A percentile compares a stretch with the other conserved stretches of the same genome.
phyloP scores from a whole-genome alignment of 1,140 invertebrate genomes.

The Catajapyx aquilonaris region DNA sequence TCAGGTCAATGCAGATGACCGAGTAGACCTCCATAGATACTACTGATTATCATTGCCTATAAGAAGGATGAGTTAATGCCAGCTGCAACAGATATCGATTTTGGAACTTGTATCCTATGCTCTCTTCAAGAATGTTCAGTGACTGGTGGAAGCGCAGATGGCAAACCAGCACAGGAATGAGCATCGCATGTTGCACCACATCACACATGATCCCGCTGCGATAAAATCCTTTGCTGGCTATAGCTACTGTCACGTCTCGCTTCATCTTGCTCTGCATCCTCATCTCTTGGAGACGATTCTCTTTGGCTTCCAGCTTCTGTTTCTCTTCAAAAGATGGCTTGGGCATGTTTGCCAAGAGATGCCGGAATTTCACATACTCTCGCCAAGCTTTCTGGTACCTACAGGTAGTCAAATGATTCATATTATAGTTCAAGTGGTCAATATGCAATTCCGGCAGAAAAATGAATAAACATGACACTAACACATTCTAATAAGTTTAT shows the following conservation, averaged over 20 bases:
- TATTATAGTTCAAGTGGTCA: too few relatives aligned
- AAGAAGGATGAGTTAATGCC: slow-evolving; percentile 93
- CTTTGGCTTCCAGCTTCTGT: slow-evolving; percentile 68
- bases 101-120: slow-evolving; percentile 68
- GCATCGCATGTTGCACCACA: slow-evolving; percentile 82
- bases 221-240: slow-evolving; percentile 71
- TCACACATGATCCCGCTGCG: slow-evolving; percentile 92
- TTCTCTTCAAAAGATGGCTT: slow-evolving; percentile 82
- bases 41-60: slow-evolving; percentile 22
- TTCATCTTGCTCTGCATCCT: slow-evolving; percentile 83
- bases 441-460: too few relatives aligned
- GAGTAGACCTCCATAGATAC: background rate
- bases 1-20: background rate
- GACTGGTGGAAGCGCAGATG: slow-evolving; percentile 89
- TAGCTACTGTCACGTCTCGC: slow-evolving; percentile 81
- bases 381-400: slow-evolving; percentile 91
- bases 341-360: slow-evolving; percentile 85
- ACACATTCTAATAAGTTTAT: too few relatives aligned
- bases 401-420: too few relatives aligned
- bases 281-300: slow-evolving; percentile 75
- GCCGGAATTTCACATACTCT: slow-evolving; percentile 88
- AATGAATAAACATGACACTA: too few relatives aligned
- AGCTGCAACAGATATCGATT: slow-evolving; percentile 75
- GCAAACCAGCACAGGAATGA: slow-evolving; percentile 79
- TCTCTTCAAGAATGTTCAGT: slow-evolving; percentile 56